Percentiles rank a stretch among this genome's conserved stretches.
phyloP scores from a whole-genome alignment of 2,888 invertebrate genomes.

The Acronicta alni region DNA sequence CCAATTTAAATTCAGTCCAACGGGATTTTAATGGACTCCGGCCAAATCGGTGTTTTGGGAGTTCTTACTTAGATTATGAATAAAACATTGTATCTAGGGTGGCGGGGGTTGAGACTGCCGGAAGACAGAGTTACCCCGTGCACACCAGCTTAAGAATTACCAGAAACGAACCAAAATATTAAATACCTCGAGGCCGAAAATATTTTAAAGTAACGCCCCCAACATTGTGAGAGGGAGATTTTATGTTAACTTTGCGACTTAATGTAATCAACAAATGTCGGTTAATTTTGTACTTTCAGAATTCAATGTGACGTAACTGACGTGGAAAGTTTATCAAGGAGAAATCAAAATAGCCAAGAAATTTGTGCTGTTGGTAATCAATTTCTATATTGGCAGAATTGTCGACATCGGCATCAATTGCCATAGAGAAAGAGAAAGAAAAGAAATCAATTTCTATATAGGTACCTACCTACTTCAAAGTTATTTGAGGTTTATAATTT shows the following conservation, averaged over 20 bases:
- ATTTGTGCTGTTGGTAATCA: slow-evolving; percentile 13
- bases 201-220: slow-evolving; percentile 42
- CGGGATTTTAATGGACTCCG: slow-evolving; percentile 75
- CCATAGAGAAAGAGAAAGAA: too few relatives aligned
- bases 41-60: slow-evolving; percentile 80
- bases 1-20: slow-evolving; percentile 75
- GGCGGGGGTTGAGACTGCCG: slow-evolving; percentile 36
- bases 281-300: slow-evolving; percentile 40
- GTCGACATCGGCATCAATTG: too few relatives aligned
- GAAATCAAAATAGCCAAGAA: slow-evolving; percentile 26
- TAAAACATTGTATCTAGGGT: slow-evolving; percentile 74
- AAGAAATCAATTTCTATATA: slow-evolving; percentile 1
- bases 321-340: slow-evolving; percentile 32
- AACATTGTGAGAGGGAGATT: slow-evolving; percentile 25
- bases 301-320: slow-evolving; percentile 31
- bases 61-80: slow-evolving; percentile 78
- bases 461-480: slow-evolving; percentile 2
- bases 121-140: slow-evolving; percentile 35
- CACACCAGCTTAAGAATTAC: slow-evolving; percentile 61
- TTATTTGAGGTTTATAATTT: background rate
- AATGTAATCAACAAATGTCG: slow-evolving; percentile 52
- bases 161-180: slow-evolving; percentile 61
- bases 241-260: slow-evolving; percentile 40
- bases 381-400: too few relatives aligned
- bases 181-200: slow-evolving; percentile 44